Percentiles rank a stretch among this genome's conserved stretches.
These are phyloP conservation scores for Symphodus melops DNA, from an alignment of 2,113 vertebrate genomes.

Conservation along the genomic window DNA sequence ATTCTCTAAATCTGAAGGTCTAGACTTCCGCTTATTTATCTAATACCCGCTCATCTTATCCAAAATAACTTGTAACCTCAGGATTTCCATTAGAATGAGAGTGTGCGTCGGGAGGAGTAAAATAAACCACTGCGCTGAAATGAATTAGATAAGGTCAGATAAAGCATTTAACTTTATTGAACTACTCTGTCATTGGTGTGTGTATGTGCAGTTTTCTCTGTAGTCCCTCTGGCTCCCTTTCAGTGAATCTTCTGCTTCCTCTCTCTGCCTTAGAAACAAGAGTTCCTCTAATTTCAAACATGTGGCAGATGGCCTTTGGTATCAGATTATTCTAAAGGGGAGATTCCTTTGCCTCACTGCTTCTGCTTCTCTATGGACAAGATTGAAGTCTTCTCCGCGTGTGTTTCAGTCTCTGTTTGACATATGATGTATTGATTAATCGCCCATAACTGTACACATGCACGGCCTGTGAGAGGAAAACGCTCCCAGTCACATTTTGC, in stretches of 20 bases:
- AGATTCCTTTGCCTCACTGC: background rate
- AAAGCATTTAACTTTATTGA: background rate
- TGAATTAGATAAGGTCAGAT: background rate
- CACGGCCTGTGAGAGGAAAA: background rate
- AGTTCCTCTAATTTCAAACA: constrained; percentile 3
- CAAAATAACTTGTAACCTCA: background rate
- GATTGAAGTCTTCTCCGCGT: background rate
- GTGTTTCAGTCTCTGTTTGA: constrained; percentile 4
- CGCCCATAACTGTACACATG: background rate
- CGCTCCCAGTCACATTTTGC: background rate
- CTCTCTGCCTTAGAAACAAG: background rate
- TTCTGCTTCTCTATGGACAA: background rate
- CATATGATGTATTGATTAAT: background rate
- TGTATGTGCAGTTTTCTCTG: background rate
- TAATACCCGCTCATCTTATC: background rate
- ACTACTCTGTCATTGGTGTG: background rate
- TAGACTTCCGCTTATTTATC: background rate
- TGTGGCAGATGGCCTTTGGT: constrained; percentile 35
- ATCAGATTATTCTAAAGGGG: constrained; percentile 15
- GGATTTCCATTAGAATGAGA: background rate
- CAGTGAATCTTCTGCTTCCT: background rate
- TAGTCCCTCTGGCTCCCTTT: background rate
- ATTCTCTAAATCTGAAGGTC: background rate
- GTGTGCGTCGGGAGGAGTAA: background rate
- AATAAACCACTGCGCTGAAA: background rate